Evolutionary conservation across 2,797 vertebrate species (phyloP).

Genomic region (Potorous gilbertii): DNA sequence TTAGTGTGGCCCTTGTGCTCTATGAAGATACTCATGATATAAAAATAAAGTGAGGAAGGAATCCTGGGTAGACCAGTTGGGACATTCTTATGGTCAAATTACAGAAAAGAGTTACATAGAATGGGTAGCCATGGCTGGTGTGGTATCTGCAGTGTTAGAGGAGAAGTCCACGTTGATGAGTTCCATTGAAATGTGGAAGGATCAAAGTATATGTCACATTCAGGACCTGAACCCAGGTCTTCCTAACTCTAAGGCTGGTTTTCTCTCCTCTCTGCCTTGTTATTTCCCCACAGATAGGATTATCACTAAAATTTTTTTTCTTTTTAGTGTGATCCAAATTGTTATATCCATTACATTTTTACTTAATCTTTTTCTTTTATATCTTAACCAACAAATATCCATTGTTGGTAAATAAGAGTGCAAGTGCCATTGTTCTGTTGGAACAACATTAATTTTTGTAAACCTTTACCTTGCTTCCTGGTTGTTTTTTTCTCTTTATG

Average conservation of each 20-base stretch:
- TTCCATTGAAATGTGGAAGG: background rate
- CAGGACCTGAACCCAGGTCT: background rate
- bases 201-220: background rate
- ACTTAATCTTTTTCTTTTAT: conserved; percentile 24
- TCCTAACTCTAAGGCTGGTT: background rate
- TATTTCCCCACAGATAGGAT: background rate
- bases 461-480: background rate
- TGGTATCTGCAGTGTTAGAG: background rate
- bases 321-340: background rate
- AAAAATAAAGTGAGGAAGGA: background rate
- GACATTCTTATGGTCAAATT: background rate
- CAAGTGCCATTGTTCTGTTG: background rate
- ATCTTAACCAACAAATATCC: background rate
- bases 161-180: background rate
- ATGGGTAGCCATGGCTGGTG: background rate
- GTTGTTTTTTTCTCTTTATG: background rate
- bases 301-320: background rate
- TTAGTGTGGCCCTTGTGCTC: background rate
- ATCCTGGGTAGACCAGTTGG: background rate
- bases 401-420: conserved; percentile 25
- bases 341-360: background rate
- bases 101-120: background rate
- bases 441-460: conserved; percentile 11
- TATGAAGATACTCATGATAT: background rate
- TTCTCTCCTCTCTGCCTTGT: background rate